phyloP scores from a whole-genome alignment of 1,140 invertebrate genomes.

The Drosophila lacteicornis region DNA sequence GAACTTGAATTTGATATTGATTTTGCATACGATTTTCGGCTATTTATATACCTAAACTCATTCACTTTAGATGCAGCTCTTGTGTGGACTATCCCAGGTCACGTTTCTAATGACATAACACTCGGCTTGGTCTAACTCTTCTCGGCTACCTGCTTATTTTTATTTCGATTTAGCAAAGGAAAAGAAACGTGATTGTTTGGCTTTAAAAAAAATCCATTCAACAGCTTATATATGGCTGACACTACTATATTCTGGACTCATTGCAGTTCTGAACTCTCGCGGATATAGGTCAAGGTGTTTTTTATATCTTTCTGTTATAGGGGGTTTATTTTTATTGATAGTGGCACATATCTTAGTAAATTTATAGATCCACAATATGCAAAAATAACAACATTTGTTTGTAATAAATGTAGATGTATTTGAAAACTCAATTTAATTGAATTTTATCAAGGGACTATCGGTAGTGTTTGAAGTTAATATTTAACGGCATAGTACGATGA shows the following conservation, averaged over 20 bases:
- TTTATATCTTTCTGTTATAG: too few relatives aligned
- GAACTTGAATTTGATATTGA: not conserved
- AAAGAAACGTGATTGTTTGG: constrained; percentile 9
- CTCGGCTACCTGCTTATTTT: not conserved
- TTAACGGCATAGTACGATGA: not conserved
- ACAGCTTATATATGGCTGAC: not conserved
- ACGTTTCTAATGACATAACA: constrained; percentile 33
- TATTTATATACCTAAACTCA: not conserved
- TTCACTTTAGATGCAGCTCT: constrained; percentile 9
- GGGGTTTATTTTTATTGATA: not conserved
- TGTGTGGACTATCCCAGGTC: constrained; percentile 1
- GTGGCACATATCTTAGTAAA: too few relatives aligned
- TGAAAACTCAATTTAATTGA: too few relatives aligned
- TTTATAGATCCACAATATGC: too few relatives aligned
- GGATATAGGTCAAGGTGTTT: not conserved
- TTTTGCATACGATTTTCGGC: too few relatives aligned
- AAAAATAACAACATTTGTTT: too few relatives aligned
- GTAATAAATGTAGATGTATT: not conserved
- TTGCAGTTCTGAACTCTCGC: not conserved
- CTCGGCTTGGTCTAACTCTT: constrained; percentile 1
- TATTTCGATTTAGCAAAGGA: not conserved
- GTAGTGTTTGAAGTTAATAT: not conserved
- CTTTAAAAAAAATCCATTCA: not conserved
- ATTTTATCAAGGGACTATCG: not conserved
- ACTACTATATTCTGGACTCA: not conserved